A percentile compares a stretch with the other conserved stretches of the same genome.
Conservation (phyloP, 2,797 vertebrate genomes). For the Lacerta viridis region DNA sequence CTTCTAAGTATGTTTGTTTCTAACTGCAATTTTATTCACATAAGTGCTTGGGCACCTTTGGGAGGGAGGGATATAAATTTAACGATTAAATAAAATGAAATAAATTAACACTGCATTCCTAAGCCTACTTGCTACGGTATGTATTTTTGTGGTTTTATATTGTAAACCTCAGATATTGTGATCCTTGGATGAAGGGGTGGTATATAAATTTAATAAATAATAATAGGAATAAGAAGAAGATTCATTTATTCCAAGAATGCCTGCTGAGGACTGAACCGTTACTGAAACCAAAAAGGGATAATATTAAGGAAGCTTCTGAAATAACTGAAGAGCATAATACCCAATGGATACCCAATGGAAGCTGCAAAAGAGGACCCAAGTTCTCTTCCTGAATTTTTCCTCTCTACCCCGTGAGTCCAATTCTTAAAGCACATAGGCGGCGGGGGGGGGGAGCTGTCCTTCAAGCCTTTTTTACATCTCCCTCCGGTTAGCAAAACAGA, state of each 20-base stretch:
- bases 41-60: too few species aligned
- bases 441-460: background rate
- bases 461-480: background rate
- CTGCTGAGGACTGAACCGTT: background rate
- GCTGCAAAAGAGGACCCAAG: background rate
- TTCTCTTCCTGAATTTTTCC: background rate
- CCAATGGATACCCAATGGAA: background rate
- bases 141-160: too few species aligned
- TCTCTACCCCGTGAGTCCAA: background rate
- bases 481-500: background rate
- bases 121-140: background rate
- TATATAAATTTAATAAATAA: too few species aligned
- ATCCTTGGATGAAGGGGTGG: too few species aligned
- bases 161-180: too few species aligned
- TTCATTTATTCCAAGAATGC: background rate
- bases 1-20: too few species aligned
- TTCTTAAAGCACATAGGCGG: background rate
- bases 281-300: background rate
- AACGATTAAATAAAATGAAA: too few species aligned
- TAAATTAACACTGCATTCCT: background rate
- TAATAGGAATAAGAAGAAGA: too few species aligned
- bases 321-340: background rate
- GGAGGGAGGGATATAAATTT: too few species aligned
- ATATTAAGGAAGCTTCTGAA: conserved; percentile 4
- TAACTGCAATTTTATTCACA: too few species aligned